These are phyloP conservation scores for Cuniculus paca DNA, from an alignment of 2,797 vertebrate genomes.

Conservation along the genomic window DNA sequence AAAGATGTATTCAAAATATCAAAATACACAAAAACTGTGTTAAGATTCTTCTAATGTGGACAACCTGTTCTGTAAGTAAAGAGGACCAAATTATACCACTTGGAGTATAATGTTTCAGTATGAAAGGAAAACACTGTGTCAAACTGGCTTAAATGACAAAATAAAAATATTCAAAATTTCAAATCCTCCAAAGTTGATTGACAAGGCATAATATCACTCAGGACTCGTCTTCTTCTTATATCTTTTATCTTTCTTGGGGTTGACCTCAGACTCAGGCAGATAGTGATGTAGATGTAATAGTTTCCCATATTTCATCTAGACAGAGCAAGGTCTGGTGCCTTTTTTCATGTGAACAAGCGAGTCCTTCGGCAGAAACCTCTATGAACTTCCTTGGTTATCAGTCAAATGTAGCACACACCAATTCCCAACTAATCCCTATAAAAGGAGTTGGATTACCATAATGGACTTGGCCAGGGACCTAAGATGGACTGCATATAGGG, in stretches of 20 bases:
- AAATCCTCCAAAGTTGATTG: not conserved
- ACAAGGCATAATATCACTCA: not conserved
- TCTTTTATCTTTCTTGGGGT: not conserved
- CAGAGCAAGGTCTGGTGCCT: rapidly evolving
- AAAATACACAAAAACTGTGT: not conserved
- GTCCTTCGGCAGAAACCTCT: not conserved
- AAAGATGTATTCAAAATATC: not conserved
- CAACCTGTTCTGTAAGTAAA: not conserved
- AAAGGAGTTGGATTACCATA: not conserved
- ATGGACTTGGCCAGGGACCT: not conserved
- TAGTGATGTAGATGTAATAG: not conserved
- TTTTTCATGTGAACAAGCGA: not conserved
- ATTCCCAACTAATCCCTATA: not conserved
- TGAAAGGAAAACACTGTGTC: not conserved
- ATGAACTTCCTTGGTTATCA: not conserved
- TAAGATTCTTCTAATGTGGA: not conserved
- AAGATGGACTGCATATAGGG: not conserved
- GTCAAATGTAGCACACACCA: not conserved
- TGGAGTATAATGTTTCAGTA: not conserved
- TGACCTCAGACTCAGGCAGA: not conserved
- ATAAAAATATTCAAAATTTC: not conserved
- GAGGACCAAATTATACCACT: not conserved
- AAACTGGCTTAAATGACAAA: not conserved
- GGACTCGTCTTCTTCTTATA: not conserved
- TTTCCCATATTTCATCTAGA: not conserved